Conservation (phyloP, 2,113 vertebrate genomes). For the Trogon surrucura region DNA sequence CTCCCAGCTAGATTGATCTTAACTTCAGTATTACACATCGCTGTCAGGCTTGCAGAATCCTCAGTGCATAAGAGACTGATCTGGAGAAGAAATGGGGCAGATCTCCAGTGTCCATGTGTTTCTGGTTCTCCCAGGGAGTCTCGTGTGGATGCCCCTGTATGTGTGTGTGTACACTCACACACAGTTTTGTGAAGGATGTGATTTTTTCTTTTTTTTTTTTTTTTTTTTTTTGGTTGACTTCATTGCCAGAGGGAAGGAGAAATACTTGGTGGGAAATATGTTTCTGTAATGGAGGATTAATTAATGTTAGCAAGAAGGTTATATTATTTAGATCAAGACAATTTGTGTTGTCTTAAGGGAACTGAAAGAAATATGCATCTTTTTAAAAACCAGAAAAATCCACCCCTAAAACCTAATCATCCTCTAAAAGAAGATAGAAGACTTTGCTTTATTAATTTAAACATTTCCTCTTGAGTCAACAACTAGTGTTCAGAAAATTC, state of each 20-base stretch:
- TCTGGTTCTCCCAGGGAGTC: background rate
- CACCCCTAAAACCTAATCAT: background rate
- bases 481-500: background rate
- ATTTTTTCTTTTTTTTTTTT: background rate
- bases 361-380: background rate
- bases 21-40: background rate
- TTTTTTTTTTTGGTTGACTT: background rate
- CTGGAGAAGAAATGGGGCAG: background rate
- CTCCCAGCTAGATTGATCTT: background rate
- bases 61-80: background rate
- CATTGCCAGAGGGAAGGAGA: constrained; percentile 36
- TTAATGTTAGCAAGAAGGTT: constrained; percentile 41
- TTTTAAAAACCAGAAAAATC: background rate
- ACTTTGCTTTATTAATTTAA: constrained; percentile 15
- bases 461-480: background rate
- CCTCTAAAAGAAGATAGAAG: background rate
- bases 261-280: background rate
- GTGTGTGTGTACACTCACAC: background rate
- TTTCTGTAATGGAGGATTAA: constrained; percentile 22
- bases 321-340: constrained; percentile 25
- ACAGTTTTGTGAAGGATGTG: background rate
- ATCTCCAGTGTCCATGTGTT: background rate
- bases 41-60: background rate
- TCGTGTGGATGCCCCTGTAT: background rate
- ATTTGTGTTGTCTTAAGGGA: background rate